Conservation (phyloP, 2,113 vertebrate species). For the Ovis canadensis region DNA sequence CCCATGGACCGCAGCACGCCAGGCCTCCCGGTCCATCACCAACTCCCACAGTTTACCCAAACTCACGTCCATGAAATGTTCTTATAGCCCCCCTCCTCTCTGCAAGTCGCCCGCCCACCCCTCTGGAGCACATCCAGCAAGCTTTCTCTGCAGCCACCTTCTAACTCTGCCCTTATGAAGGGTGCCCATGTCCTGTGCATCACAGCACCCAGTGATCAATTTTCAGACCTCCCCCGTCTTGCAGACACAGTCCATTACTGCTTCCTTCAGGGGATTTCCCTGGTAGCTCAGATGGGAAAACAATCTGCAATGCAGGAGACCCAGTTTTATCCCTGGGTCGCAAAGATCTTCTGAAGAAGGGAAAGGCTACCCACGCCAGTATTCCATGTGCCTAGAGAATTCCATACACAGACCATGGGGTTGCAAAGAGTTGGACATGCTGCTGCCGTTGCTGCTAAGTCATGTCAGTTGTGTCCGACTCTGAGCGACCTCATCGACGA, state of each 20-base stretch:
- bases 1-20: background rate
- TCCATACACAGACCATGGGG: background rate
- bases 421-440: background rate
- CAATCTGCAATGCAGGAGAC: background rate
- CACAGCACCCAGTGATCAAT: too few species aligned
- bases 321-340: background rate
- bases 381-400: background rate
- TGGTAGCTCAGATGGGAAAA: background rate
- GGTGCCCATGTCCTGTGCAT: background rate
- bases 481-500: too few species aligned
- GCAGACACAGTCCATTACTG: too few species aligned
- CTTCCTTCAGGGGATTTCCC: background rate
- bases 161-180: background rate
- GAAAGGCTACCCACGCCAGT: background rate
- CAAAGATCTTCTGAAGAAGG: background rate
- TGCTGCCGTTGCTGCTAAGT: too few species aligned
- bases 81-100: background rate
- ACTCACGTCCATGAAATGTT: background rate
- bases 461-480: fast-evolving
- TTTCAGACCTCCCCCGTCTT: background rate
- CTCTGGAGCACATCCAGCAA: too few species aligned
- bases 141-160: too few species aligned
- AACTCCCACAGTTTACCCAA: fast-evolving
- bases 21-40: background rate
- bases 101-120: background rate